Evolutionary conservation across 2,113 vertebrate genomes (phyloP).

Genomic region (Oplegnathus fasciatus): DNA sequence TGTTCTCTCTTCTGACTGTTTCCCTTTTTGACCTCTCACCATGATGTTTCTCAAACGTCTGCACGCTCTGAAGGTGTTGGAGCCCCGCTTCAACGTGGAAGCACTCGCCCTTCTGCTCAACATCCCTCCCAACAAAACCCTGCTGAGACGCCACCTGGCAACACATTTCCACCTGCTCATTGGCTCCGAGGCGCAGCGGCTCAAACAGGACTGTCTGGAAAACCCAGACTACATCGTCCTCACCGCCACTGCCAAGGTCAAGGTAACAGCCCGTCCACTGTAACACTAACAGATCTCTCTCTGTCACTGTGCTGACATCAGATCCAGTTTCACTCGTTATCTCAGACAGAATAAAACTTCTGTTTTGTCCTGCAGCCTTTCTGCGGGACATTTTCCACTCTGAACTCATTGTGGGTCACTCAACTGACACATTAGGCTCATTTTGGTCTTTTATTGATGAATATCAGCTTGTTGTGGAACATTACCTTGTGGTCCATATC

Average conservation of each 20-base stretch:
- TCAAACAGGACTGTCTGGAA: conserved; percentile 94
- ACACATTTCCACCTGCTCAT: conserved; percentile 96
- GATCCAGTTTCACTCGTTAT: neutral
- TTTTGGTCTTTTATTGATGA: neutral
- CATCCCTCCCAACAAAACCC: conserved; percentile 95
- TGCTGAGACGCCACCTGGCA: conserved; percentile 94
- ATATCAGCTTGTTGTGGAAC: neutral
- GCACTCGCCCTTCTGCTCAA: conserved; percentile 96
- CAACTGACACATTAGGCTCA: neutral
- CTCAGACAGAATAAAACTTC: neutral
- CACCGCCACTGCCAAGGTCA: conserved; percentile 96
- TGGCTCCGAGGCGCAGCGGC: conserved; percentile 91
- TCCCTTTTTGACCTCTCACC: neutral
- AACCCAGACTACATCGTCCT: conserved; percentile 92
- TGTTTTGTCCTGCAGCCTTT: neutral
- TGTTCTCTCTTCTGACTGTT: neutral
- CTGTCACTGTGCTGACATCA: neutral
- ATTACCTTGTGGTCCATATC: too few relatives aligned
- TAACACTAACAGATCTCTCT: neutral
- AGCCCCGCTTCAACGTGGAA: conserved; percentile 97
- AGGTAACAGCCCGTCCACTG: conserved; percentile 80
- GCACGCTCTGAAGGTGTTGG: conserved; percentile 88
- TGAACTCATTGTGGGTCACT: too few relatives aligned
- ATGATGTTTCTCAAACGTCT: neutral
- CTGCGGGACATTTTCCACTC: neutral